Evolutionary conservation across 2,888 invertebrate species (phyloP).

Genomic region (Zaprionus obscuricornis): DNA sequence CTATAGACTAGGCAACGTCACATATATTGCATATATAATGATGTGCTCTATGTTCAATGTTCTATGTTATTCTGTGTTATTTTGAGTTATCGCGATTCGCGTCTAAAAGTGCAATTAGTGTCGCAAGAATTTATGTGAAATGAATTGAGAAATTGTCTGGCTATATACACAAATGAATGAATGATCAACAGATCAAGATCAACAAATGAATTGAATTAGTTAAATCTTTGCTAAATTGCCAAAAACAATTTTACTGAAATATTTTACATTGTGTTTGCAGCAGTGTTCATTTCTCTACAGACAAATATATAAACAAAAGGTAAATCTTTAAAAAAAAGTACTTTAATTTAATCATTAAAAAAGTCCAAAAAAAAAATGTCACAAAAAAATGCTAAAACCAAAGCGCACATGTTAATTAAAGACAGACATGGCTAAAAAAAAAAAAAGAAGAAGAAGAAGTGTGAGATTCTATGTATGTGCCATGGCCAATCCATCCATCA

Average conservation of each 20-base stretch:
- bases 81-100: constrained; percentile 72
- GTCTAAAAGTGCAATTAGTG: constrained; percentile 66
- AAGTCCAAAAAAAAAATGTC: constrained; percentile 24
- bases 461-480: constrained; percentile 30
- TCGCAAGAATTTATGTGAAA: constrained; percentile 55
- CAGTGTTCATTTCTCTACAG: too few species aligned
- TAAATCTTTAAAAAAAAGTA: constrained; percentile 6
- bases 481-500: constrained; percentile 63
- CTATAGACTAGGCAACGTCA: too few species aligned
- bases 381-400: constrained; percentile 25
- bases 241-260: constrained; percentile 1
- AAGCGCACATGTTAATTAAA: constrained; percentile 66
- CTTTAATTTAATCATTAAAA: too few species aligned
- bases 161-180: constrained; percentile 30
- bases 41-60: constrained; percentile 8
- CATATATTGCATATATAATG: constrained; percentile 19
- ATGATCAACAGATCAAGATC: constrained; percentile 1
- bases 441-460: constrained; percentile 10
- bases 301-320: constrained; percentile 17
- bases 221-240: constrained; percentile 13
- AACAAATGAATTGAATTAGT: constrained; percentile 7
- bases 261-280: too few species aligned
- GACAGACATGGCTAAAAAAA: constrained; percentile 33
- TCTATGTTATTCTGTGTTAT: constrained; percentile 48
- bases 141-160: constrained; percentile 55